Percentiles rank a stretch among this genome's conserved stretches.
Evolutionary conservation across 2,888 invertebrate species (phyloP).

Genomic region (Drosophila subquinaria): DNA sequence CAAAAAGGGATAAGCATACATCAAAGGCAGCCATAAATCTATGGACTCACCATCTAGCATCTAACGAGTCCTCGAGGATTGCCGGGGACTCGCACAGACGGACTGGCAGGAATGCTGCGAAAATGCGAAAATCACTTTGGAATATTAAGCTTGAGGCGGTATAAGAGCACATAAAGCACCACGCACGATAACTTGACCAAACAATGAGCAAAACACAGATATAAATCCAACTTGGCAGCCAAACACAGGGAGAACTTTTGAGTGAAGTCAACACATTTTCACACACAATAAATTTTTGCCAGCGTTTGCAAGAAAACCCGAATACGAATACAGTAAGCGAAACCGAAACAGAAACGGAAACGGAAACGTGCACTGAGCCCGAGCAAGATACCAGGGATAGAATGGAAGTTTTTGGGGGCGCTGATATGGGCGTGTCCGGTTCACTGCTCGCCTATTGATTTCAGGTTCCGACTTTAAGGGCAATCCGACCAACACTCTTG

Average conservation of each 20-base stretch:
- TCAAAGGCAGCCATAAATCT: constrained; percentile 74
- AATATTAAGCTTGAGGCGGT: constrained; percentile 46
- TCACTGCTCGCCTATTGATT: constrained; percentile 73
- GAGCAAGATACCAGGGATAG: constrained; percentile 3
- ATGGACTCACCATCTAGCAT: constrained; percentile 26
- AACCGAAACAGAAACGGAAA: constrained; percentile 43
- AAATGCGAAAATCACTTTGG: constrained; percentile 70
- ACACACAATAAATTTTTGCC: constrained; percentile 81
- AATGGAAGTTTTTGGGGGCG: not conserved
- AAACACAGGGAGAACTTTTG: constrained; percentile 59
- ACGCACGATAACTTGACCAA: constrained; percentile 78
- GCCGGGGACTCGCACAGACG: too few species aligned
- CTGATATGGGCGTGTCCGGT: constrained; percentile 51
- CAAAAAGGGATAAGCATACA: constrained; percentile 63
- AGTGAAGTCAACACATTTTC: constrained; percentile 81
- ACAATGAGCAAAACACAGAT: constrained; percentile 61
- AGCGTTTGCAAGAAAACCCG: constrained; percentile 63
- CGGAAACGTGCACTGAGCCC: constrained; percentile 39
- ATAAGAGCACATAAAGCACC: constrained; percentile 60
- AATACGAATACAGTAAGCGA: constrained; percentile 48
- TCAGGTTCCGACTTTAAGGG: constrained; percentile 44
- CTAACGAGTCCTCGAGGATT: constrained; percentile 23
- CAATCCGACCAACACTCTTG: constrained; percentile 23
- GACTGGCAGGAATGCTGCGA: constrained; percentile 19
- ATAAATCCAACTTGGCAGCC: constrained; percentile 74